Base-by-base conservation (phyloP, 2,113 vertebrate species). In the Eira barbara region DNA sequence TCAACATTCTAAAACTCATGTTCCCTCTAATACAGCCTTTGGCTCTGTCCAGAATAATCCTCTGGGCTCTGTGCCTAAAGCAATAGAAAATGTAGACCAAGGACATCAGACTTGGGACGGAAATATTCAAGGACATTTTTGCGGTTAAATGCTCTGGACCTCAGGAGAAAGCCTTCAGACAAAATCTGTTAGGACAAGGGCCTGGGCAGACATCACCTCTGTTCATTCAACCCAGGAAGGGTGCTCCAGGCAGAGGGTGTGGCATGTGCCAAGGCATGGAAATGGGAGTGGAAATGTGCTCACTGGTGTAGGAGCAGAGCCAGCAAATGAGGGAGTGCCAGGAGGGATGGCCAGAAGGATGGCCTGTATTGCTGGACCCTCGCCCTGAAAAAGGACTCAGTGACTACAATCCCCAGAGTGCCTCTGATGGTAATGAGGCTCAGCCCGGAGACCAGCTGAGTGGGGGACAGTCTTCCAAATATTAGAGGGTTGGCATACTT, bases 1-100 rank as follows among this genome's bases (percentile, higher is more conserved):
- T 71, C 67, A 39, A 27, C 49, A 42, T 21, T 42, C 91, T 57
- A 31, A 63, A 76, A 90, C 49, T 57, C 73, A 0, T 45, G 55
- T 79, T 79, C 93, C 65, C 18, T 63, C 88, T 67, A 61, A 83
- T 20, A 57, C 27, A 57, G 61, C 49, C 85, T 71, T 76, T 31
- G 31, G 21, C 69, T 92, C 55, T 7, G n/a, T 96, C 49, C 52
- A 82, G 91, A 96, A 96, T 52, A 94, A 81, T 39, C 67, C 91
- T 97, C 96, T 93, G 90, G 97, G 96, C 95, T 96, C 31, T 18
- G 34, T 86, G 93, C 97, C 89, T 92, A 95, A 49, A 90, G 74
- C 90, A 95, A 96, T 12, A 96, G 95, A 63, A 89, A 86, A 90
- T 36, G 47, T 80, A 82, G 89, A 96, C 92, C 27, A 79, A 95